Evolutionary conservation across 1,140 invertebrate species (phyloP).

Genomic region (Globodera rostochiensis): DNA sequence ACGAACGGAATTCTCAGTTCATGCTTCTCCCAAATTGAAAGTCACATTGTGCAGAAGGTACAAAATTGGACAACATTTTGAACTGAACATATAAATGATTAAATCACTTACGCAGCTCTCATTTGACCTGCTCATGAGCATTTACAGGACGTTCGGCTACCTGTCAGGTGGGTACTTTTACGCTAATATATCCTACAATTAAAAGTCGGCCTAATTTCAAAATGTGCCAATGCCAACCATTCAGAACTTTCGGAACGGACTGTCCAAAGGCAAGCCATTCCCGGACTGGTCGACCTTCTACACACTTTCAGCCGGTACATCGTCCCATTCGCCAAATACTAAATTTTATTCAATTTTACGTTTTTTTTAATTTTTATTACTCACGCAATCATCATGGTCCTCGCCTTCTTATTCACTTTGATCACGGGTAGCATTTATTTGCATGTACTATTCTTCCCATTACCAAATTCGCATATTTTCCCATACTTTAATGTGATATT

Average conservation of each 20-base stretch:
- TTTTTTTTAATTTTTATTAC: no score
- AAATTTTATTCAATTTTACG: background rate
- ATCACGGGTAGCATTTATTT: background rate
- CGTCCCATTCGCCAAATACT: constrained; percentile 57
- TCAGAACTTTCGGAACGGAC: constrained; percentile 28
- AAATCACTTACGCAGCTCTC: constrained; percentile 66
- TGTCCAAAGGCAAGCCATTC: constrained; percentile 44
- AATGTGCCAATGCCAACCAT: background rate
- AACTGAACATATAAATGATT: constrained; percentile 65
- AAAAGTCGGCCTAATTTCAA: background rate
- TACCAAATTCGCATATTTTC: no score
- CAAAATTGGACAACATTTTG: background rate
- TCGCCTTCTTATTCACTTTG: background rate
- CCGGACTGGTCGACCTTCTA: constrained; percentile 42
- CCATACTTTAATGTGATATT: no score
- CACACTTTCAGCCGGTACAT: constrained; percentile 50
- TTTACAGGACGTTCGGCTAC: constrained; percentile 51
- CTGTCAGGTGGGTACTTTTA: constrained; percentile 22
- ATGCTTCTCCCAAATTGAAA: constrained; percentile 87
- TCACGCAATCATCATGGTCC: no score
- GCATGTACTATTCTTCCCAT: no score
- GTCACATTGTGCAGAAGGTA: constrained; percentile 66
- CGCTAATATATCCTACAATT: background rate
- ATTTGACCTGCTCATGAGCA: constrained; percentile 45
- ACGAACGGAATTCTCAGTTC: constrained; percentile 87